Conservation (phyloP, 2,888 invertebrate genomes). For the Leucophora obtusa region DNA sequence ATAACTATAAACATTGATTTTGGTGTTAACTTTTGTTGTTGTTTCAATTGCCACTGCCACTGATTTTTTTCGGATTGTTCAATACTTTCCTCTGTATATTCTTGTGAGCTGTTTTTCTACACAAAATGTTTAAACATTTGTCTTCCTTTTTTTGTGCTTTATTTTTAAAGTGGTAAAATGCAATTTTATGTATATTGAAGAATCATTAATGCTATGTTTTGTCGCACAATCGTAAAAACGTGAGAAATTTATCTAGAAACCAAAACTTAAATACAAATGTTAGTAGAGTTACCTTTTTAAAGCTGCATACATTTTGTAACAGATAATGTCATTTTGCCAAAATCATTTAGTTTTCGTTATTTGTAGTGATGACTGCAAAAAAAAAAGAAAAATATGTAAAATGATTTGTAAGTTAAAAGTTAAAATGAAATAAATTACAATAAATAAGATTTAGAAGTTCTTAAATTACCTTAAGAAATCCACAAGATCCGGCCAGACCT, state of each 20-base stretch:
- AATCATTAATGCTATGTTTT: conserved; percentile 63
- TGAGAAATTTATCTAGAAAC: conserved; percentile 70
- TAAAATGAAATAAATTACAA: no score
- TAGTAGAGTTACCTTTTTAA: conserved; percentile 29
- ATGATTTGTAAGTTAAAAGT: not conserved
- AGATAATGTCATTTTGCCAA: conserved; percentile 61
- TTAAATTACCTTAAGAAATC: no score
- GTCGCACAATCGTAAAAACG: conserved; percentile 71
- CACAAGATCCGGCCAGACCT: no score
- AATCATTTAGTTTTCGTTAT: not conserved
- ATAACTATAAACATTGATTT: conserved; percentile 49
- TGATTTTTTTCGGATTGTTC: conserved; percentile 14
- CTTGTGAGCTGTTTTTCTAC: not conserved
- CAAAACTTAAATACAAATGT: conserved; percentile 31
- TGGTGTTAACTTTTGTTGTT: conserved; percentile 40
- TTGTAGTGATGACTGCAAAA: not conserved
- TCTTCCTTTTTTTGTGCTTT: conserved; percentile 9
- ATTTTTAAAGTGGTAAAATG: conserved; percentile 28
- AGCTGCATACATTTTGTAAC: no score
- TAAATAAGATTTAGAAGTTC: no score
- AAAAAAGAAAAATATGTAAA: not conserved
- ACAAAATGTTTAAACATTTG: not conserved
- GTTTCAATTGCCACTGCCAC: conserved; percentile 46
- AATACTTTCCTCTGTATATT: not conserved
- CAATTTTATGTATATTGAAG: conserved; percentile 28